Conservation (phyloP, 2,888 invertebrate genomes). For the Anorthoa munda region DNA sequence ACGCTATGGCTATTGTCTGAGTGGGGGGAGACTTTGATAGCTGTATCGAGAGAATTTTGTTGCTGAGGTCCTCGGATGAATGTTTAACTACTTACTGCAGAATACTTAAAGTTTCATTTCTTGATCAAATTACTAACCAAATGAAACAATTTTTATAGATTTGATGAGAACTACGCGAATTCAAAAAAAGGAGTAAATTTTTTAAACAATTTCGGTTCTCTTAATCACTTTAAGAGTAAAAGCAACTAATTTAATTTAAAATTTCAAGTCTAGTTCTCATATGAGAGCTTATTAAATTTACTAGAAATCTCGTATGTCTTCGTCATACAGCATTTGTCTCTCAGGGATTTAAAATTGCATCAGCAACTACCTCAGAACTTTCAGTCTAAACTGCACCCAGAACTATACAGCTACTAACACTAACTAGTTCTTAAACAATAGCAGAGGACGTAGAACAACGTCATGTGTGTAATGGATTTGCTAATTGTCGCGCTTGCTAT, state of each 20-base stretch:
- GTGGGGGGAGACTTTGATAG: constrained; percentile 3
- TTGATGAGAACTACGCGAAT: no score
- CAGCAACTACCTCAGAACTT: constrained; percentile 2
- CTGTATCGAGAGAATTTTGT: constrained; percentile 5
- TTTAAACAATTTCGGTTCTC: no score
- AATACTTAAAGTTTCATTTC: no score
- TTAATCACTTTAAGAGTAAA: no score
- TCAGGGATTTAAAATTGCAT: constrained; percentile 7
- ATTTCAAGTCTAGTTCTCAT: no score
- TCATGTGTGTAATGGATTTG: constrained; percentile 52
- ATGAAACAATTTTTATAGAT: no score
- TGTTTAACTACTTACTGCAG: no score
- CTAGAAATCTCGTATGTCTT: no score
- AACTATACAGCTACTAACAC: constrained; percentile 17
- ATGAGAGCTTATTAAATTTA: no score
- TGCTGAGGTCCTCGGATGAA: neutral
- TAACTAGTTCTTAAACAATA: constrained; percentile 46
- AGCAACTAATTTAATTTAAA: no score
- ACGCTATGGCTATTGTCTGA: constrained; percentile 22
- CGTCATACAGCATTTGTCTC: neutral
- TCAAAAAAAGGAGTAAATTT: no score
- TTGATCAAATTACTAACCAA: no score
- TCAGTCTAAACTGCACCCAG: neutral
- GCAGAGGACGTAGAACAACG: constrained; percentile 17
- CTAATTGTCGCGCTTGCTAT: constrained; percentile 40